Base-by-base conservation (phyloP, 2,113 vertebrate species). In the Pycnonotus jocosus region DNA sequence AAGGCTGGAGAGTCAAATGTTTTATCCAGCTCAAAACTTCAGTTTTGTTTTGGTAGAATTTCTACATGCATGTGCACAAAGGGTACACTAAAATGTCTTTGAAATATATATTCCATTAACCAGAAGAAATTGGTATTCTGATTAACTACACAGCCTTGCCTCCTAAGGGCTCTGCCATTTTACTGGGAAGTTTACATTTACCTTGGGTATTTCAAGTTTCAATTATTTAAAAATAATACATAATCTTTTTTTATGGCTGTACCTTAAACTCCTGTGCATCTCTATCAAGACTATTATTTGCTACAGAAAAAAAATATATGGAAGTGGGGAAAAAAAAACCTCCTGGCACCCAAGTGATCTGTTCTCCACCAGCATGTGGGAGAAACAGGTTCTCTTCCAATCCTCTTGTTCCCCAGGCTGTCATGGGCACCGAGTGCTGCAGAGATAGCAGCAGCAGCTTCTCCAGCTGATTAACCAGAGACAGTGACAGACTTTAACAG, bases 391-490 rank as follows among this genome's bases (percentile, higher is more conserved):
- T 96, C 93, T 93, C 27, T 96, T 95, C 93, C 93, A 96, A 91
- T 37, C 93, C 71, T 93, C 94, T 96, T 93, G 91, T 93, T 93
- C 93, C 96, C 92, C 96, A 93, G 93, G 94, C 96, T 96, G 96
- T 96, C 94, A 92, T 93, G 96, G 94, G 77, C 95, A 81, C 88
- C 4, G 12, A 96, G 77, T 86, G 73, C 81, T 95, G 95, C 85
- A 86, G 86, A 90, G 93, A 94, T 88, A 96, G 93, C 95, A 95
- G 95, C 94, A 96, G 94, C 93, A 95, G 83, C 95, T 96, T 96
- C 97, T 96, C 95, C 93, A 95, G 96, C 94, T 97, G 96, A 96
- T 96, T 97, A 97, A 96, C 94, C 94, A 96, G 93, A 97, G 96
- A 97, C 88, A 90, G 92, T 96, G 97, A 95, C 96, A 97, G 90